phyloP scores from a whole-genome alignment of 2,888 invertebrate species.

The Mesorhabditis spiculigera region DNA sequence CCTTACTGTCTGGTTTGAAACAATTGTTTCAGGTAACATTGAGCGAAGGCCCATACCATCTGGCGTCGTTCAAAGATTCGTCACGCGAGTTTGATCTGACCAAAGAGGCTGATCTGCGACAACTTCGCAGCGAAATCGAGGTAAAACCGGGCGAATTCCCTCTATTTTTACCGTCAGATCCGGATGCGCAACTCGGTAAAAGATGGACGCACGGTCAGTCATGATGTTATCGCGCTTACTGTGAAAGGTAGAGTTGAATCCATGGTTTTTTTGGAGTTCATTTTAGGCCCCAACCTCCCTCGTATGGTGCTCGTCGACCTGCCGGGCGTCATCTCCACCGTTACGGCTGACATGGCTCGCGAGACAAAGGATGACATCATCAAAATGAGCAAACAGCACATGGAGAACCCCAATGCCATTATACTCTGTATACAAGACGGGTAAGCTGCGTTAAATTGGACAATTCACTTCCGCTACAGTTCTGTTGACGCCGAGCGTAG shows the following conservation, averaged over 20 bases:
- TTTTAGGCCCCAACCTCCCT: conserved; percentile 82
- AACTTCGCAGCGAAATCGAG: conserved; percentile 68
- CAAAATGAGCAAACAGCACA: conserved; percentile 85
- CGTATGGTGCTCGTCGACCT: conserved; percentile 97
- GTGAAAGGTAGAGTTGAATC: conserved; percentile 69
- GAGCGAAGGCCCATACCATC: conserved; percentile 97
- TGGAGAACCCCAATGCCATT: conserved; percentile 99
- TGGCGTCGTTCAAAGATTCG: conserved; percentile 92
- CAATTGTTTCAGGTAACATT: conserved; percentile 70
- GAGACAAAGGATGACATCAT: conserved; percentile 84
- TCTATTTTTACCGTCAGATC: conserved; percentile 70
- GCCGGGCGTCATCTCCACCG: conserved; percentile 86
- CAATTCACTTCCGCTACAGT: conserved; percentile 60
- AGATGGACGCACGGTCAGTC: conserved; percentile 89
- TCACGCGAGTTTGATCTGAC: conserved; percentile 88
- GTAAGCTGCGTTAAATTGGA: conserved; percentile 18
- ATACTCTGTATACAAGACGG: conserved; percentile 88
- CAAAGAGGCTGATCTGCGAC: conserved; percentile 68
- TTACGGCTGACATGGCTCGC: conserved; percentile 71
- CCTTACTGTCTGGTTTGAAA: neutral
- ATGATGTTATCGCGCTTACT: conserved; percentile 90
- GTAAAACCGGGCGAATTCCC: conserved; percentile 66
- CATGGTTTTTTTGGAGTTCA: neutral
- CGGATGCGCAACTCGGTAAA: conserved; percentile 90
- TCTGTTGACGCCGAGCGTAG: conserved; percentile 97